These are phyloP conservation scores for Cyanoliseus patagonus DNA, from an alignment of 2,113 vertebrate species.

Conservation along the genomic window DNA sequence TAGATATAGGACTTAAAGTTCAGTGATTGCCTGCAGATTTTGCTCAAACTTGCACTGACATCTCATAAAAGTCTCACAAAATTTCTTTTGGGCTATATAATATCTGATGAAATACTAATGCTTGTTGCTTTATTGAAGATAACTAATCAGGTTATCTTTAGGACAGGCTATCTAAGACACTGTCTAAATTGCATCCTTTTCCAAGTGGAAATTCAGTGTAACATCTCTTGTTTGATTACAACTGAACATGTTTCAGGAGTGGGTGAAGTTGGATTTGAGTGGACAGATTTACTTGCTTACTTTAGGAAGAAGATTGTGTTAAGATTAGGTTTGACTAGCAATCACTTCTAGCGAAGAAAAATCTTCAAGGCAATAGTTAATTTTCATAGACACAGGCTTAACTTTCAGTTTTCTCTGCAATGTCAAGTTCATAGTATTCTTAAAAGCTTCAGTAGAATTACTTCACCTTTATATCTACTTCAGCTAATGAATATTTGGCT, in stretches of 20 bases:
- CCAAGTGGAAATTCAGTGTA: neutral
- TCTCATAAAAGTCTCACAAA: neutral
- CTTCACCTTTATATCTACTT: neutral
- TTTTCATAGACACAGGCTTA: neutral
- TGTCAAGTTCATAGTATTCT: neutral
- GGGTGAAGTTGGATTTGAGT: neutral
- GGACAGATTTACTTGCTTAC: neutral
- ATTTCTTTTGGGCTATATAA: neutral
- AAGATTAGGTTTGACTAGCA: neutral
- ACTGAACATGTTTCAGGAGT: neutral
- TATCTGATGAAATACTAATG: neutral
- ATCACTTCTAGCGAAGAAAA: neutral
- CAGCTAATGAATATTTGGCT: neutral
- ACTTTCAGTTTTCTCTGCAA: neutral
- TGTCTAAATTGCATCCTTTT: neutral
- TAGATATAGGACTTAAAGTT: neutral
- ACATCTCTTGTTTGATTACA: neutral
- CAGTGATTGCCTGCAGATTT: neutral
- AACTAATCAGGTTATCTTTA: neutral
- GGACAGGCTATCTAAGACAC: neutral
- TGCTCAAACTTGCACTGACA: neutral
- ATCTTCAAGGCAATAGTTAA: neutral
- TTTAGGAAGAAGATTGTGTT: neutral
- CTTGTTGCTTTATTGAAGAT: neutral
- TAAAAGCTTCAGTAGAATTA: neutral